Percentiles rank a stretch among this genome's conserved stretches.
Conservation (phyloP, 2,797 vertebrate genomes). For the Enteromius thamalakanensis region DNA sequence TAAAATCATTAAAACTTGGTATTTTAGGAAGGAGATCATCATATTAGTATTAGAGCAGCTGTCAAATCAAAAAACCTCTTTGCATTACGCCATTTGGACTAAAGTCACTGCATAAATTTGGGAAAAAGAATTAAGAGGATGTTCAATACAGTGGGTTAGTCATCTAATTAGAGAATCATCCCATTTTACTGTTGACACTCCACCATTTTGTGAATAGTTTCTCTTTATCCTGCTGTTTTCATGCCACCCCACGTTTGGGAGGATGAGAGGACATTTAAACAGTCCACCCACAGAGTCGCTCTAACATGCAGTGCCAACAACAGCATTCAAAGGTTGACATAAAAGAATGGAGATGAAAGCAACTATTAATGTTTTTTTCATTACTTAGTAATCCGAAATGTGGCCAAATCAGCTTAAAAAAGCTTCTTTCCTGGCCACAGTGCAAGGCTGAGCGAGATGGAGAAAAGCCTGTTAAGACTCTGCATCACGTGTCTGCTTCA, state of each 20-base stretch:
- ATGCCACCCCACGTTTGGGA: slow-evolving; percentile 18
- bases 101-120: not conserved
- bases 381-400: slow-evolving; percentile 51
- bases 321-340: slow-evolving; percentile 23
- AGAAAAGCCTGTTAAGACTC: slow-evolving; percentile 46
- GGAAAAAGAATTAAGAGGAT: not conserved
- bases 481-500: slow-evolving; percentile 11
- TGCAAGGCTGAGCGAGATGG: not conserved
- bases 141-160: slow-evolving; percentile 4
- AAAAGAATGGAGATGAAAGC: slow-evolving; percentile 43
- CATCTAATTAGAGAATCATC: not conserved
- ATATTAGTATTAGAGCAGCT: not conserved
- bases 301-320: slow-evolving; percentile 1
- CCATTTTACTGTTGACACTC: not conserved
- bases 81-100: not conserved
- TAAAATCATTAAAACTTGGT: not conserved
- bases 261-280: slow-evolving; percentile 22
- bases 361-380: slow-evolving; percentile 38
- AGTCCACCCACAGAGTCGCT: slow-evolving; percentile 41
- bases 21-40: not conserved
- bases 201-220: not conserved
- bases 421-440: slow-evolving; percentile 24
- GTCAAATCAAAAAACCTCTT: not conserved
- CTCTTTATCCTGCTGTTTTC: not conserved
- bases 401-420: slow-evolving; percentile 52